Conservation (phyloP, 2,888 invertebrate species). For the Spilarctia lutea region DNA sequence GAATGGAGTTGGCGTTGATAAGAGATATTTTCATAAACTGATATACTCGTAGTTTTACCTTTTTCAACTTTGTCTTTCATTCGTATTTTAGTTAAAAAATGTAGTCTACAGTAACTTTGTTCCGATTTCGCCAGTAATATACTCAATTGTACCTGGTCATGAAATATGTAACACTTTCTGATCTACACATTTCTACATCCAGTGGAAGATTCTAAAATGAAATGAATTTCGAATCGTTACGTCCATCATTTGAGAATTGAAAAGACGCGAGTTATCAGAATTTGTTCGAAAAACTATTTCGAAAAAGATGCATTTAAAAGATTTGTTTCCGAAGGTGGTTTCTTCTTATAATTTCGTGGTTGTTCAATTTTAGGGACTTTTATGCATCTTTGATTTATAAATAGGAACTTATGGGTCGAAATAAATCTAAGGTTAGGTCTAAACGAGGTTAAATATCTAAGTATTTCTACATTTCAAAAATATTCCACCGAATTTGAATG, state of each 20-base stretch:
- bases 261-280: background rate
- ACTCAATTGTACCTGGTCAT: constrained; percentile 20
- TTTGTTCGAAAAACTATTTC: too few relatives aligned
- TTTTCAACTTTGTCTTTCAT: background rate
- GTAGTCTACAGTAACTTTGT: constrained; percentile 4
- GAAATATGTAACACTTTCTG: constrained; percentile 37
- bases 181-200: constrained; percentile 22
- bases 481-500: background rate
- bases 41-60: too few relatives aligned
- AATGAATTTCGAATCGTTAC: constrained; percentile 20
- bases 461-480: too few relatives aligned
- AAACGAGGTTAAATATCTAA: too few relatives aligned
- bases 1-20: background rate
- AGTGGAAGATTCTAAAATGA: constrained; percentile 13
- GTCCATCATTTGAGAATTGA: constrained; percentile 24
- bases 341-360: background rate
- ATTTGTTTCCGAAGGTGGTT: background rate
- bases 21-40: background rate
- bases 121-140: constrained; percentile 11
- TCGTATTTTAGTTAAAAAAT: constrained; percentile 1
- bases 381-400: background rate
- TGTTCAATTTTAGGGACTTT: background rate
- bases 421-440: too few relatives aligned
- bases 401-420: too few relatives aligned
- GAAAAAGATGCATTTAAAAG: background rate